These are phyloP conservation scores for Drosophila repleta DNA, from an alignment of 1,140 invertebrate genomes.

Conservation along the genomic window DNA sequence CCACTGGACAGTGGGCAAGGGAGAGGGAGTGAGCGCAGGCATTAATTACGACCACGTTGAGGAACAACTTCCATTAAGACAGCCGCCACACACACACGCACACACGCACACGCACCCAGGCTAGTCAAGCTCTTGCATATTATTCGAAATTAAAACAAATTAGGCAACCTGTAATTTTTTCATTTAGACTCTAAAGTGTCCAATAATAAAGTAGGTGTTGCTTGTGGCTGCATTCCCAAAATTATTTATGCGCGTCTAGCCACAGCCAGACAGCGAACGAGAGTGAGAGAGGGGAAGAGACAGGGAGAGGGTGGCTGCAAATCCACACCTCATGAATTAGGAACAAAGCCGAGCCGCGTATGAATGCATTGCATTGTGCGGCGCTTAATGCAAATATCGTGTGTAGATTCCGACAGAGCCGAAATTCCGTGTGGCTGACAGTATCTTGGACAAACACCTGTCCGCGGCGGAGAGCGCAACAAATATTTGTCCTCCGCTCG, in stretches of 20 bases:
- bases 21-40: constrained; percentile 37
- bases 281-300: no score
- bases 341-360: constrained; percentile 69
- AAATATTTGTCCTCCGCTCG: constrained; percentile 28
- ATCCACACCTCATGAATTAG: constrained; percentile 80
- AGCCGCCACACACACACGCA: constrained; percentile 34
- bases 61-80: constrained; percentile 79
- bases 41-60: constrained; percentile 80
- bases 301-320: no score
- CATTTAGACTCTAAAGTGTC: constrained; percentile 80
- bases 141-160: constrained; percentile 83
- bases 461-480: constrained; percentile 11
- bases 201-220: constrained; percentile 82
- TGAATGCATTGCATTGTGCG: constrained; percentile 70
- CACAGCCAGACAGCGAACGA: not conserved
- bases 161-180: constrained; percentile 80
- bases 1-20: not conserved
- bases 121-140: constrained; percentile 61
- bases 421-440: constrained; percentile 1
- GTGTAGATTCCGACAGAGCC: not conserved
- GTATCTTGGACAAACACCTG: constrained; percentile 61
- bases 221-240: constrained; percentile 22
- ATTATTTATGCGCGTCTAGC: constrained; percentile 57
- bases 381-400: constrained; percentile 28
- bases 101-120: constrained; percentile 35